phyloP scores from a whole-genome alignment of 2,113 vertebrate genomes.

The Chaetorhynchus papuensis region DNA sequence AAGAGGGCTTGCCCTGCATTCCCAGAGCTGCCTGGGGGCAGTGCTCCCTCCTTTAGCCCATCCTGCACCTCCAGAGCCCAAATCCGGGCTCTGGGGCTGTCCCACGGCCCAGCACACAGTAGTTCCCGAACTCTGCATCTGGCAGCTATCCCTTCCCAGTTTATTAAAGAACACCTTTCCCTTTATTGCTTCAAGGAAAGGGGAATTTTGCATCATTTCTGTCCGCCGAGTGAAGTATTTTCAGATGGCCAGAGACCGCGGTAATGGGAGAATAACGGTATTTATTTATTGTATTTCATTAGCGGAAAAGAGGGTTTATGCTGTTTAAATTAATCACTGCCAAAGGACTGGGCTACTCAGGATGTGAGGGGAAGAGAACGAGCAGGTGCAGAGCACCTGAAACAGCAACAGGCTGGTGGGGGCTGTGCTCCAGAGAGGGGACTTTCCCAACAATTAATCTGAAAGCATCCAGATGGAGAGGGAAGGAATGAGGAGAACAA shows the following conservation, averaged over 20 bases:
- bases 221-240: not conserved
- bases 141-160: not conserved
- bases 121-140: not conserved
- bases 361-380: not conserved
- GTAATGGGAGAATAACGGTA: conserved; percentile 24
- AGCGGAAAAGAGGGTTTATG: not conserved
- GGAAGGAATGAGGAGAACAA: not conserved
- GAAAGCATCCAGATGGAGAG: conserved; percentile 37
- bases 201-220: conserved; percentile 8
- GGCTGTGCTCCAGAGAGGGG: not conserved
- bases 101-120: rapidly evolving
- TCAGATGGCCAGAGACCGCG: not conserved
- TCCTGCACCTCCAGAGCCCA: not conserved
- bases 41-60: not conserved
- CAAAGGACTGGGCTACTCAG: conserved; percentile 21
- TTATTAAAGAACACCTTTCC: not conserved
- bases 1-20: not conserved
- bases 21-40: not conserved
- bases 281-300: conserved; percentile 44
- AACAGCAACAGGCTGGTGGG: conserved; percentile 30
- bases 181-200: conserved; percentile 14
- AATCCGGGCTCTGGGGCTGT: not conserved
- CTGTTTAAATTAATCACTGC: conserved; percentile 53
- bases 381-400: conserved; percentile 60
- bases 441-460: conserved; percentile 13